Conservation (phyloP, 2,888 invertebrate genomes). For the Mycalesis mineus region DNA sequence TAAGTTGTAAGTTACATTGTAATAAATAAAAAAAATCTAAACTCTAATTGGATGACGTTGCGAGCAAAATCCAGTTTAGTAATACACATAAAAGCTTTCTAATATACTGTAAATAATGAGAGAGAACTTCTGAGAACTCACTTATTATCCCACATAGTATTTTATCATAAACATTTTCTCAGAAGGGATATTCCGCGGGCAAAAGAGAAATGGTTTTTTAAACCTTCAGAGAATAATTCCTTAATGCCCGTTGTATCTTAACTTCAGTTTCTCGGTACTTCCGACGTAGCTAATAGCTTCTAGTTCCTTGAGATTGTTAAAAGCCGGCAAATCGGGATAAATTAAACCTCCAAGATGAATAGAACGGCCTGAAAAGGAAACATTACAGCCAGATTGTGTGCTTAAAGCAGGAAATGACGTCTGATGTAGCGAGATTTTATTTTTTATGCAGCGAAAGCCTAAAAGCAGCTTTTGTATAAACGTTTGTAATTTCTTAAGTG, state of each 20-base stretch:
- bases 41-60: too few relatives aligned
- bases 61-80: too few relatives aligned
- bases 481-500: background rate
- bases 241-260: conserved; percentile 11
- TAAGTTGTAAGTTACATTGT: too few relatives aligned
- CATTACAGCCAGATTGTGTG: conserved; percentile 15
- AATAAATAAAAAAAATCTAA: too few relatives aligned
- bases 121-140: too few relatives aligned
- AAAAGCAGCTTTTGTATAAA: background rate
- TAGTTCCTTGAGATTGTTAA: conserved; percentile 26
- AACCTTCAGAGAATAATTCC: conserved; percentile 6
- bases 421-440: conserved; percentile 4
- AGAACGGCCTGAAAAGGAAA: conserved; percentile 16
- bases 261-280: conserved; percentile 17
- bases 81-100: too few relatives aligned
- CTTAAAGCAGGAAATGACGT: conserved; percentile 17
- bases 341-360: conserved; percentile 23
- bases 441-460: conserved; percentile 19
- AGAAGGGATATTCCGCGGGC: background rate
- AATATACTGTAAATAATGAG: too few relatives aligned
- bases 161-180: background rate
- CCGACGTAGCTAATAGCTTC: conserved; percentile 25
- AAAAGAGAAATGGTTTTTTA: background rate
- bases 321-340: conserved; percentile 23
- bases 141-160: background rate